Percentiles rank a stretch among this genome's conserved stretches.
These are phyloP conservation scores for Periophthalmodon schlosseri DNA, from an alignment of 2,113 vertebrate genomes.

Conservation along the genomic window DNA sequence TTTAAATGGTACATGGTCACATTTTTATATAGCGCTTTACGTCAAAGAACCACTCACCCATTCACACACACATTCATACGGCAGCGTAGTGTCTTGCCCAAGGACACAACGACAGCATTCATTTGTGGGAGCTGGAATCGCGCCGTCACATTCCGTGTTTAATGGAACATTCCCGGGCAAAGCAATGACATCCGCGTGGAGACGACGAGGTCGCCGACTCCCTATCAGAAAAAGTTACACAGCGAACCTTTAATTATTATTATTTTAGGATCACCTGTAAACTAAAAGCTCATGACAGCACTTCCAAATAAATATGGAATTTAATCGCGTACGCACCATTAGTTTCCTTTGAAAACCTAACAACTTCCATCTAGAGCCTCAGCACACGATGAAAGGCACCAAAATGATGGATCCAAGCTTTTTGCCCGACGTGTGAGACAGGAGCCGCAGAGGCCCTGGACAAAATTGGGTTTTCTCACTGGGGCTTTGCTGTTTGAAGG, in stretches of 20 bases:
- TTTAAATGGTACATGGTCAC: too few relatives aligned
- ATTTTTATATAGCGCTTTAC: too few relatives aligned
- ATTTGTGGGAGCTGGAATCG: too few relatives aligned
- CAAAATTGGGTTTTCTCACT: constrained; percentile 68
- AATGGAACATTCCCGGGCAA: too few relatives aligned
- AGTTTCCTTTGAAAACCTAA: constrained; percentile 10
- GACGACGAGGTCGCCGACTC: background rate
- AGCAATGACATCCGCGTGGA: background rate
- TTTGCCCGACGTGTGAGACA: constrained; percentile 35
- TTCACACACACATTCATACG: too few relatives aligned
- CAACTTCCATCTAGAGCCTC: constrained; percentile 21
- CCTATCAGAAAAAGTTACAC: too few relatives aligned
- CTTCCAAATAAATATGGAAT: background rate
- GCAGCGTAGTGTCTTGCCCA: too few relatives aligned
- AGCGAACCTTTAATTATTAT: background rate
- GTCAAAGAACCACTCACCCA: too few relatives aligned
- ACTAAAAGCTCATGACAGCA: background rate
- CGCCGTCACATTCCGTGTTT: too few relatives aligned
- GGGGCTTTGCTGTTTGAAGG: constrained; percentile 69
- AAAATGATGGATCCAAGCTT: constrained; percentile 45
- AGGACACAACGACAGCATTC: too few relatives aligned
- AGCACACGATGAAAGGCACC: constrained; percentile 19
- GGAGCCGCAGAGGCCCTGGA: constrained; percentile 46
- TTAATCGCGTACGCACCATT: constrained; percentile 3
- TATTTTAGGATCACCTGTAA: background rate